Base-by-base conservation (phyloP, 2,888 invertebrate species). In the Tetropium fuscum region DNA sequence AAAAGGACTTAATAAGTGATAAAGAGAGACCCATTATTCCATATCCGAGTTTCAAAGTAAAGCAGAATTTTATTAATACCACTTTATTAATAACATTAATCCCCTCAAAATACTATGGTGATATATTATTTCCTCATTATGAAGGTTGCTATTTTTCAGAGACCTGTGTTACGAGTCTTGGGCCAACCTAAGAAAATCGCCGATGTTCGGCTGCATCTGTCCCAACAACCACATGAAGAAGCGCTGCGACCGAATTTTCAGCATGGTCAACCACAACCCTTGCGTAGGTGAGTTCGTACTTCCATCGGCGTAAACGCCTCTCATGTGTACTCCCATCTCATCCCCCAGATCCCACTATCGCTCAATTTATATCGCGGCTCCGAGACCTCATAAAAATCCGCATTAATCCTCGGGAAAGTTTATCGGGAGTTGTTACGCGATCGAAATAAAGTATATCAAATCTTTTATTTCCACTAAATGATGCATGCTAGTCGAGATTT, bases 171-270 rank as follows among this genome's bases (percentile, higher is more conserved):
- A 93, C 77, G 92, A 93, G 75, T 90, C 94, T 43, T 95, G 95
- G 95, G 89, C 91, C 66, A 92, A 93, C 75, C 85, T 95, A 54
- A 88, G 94, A 57, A 85, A 92, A 65, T 93, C 95, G 16, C 95
- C 94, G 0, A 91, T 95, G 86, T 95, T 95, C 82, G 95, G 95
- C 47, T 95, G 95, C 84, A 94, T 95, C 80, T 95, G 95, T 79
- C 95, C 95, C 69, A 93, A 92, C 82, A 93, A 92, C 73, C 92
- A 93, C 82, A 91, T 91, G 88, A 94, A 94, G 91, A 93, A 88
- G 88, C 89, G 76, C 71, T 95, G 95, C 83, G 94, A 95, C 82
- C 87, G 91, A 74, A 93, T 95, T 83, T 95, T 94, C 84, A 89
- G 90, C 69, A 89, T 91, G 80, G 93, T 95, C 78, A 94, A 95